Evolutionary conservation across 2,797 vertebrate species (phyloP).

Genomic region (Euthynnus affinis): DNA sequence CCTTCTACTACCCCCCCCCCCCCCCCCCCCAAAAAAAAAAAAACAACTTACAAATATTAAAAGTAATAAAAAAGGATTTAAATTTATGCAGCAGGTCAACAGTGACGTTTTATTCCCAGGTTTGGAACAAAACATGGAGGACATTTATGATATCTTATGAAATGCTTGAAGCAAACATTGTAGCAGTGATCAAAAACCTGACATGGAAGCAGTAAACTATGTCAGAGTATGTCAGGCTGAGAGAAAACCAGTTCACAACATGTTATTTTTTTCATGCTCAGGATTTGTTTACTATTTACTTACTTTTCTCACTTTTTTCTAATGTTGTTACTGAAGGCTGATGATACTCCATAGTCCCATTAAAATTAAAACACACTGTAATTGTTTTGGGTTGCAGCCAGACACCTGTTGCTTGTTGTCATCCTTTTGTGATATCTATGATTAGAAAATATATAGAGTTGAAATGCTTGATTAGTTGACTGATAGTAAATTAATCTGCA

Average conservation of each 20-base stretch:
- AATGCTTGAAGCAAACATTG: neutral
- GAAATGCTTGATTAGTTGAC: no score
- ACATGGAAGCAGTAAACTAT: no score
- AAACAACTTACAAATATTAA: no score
- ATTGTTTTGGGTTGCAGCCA: neutral
- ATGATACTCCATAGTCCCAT: neutral
- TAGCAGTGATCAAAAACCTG: no score
- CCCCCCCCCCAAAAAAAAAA: neutral
- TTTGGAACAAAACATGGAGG: neutral
- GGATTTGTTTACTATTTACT: no score
- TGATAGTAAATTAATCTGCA: no score
- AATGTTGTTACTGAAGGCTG: neutral
- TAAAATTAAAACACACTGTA: neutral
- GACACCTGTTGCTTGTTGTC: neutral
- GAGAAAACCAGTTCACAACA: neutral
- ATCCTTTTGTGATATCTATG: neutral
- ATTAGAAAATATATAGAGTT: no score
- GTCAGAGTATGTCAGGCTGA: neutral
- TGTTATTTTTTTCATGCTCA: no score
- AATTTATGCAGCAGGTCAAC: neutral
- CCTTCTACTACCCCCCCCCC: neutral
- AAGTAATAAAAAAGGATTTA: neutral
- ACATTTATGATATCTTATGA: neutral
- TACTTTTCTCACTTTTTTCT: no score
- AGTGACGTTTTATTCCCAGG: neutral